Evolutionary conservation across 2,113 vertebrate species (phyloP).

Genomic region (Tragelaphus buxtoni): DNA sequence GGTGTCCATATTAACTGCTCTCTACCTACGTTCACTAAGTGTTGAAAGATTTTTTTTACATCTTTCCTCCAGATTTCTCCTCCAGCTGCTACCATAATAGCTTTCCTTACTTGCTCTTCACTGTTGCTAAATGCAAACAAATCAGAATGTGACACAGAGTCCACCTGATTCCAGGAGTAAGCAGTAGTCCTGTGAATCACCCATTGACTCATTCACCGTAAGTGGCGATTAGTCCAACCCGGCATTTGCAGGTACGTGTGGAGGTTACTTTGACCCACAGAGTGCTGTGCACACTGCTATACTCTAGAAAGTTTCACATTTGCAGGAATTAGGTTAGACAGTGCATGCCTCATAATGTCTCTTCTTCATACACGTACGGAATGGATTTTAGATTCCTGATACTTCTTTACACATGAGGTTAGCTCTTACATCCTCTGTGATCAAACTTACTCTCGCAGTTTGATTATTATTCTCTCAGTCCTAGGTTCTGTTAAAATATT

Average conservation of each 20-base stretch:
- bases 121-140: conserved; percentile 38
- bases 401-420: background rate
- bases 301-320: background rate
- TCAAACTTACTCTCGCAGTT: background rate
- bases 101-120: conserved; percentile 2
- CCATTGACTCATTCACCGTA: background rate
- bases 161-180: conserved; percentile 12
- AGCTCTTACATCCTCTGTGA: background rate
- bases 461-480: background rate
- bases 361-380: background rate
- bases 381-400: background rate
- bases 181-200: background rate
- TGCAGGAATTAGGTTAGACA: background rate
- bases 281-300: background rate
- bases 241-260: background rate
- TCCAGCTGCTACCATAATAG: conserved; percentile 57
- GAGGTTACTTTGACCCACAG: background rate
- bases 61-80: conserved; percentile 60
- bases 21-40: conserved; percentile 65
- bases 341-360: background rate
- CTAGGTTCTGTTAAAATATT: background rate
- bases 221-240: background rate
- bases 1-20: conserved; percentile 66
- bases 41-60: conserved; percentile 54
- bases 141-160: conserved; percentile 12